Evolutionary conservation across 1,140 invertebrate genomes (phyloP).

Genomic region (Formica exsecta): DNA sequence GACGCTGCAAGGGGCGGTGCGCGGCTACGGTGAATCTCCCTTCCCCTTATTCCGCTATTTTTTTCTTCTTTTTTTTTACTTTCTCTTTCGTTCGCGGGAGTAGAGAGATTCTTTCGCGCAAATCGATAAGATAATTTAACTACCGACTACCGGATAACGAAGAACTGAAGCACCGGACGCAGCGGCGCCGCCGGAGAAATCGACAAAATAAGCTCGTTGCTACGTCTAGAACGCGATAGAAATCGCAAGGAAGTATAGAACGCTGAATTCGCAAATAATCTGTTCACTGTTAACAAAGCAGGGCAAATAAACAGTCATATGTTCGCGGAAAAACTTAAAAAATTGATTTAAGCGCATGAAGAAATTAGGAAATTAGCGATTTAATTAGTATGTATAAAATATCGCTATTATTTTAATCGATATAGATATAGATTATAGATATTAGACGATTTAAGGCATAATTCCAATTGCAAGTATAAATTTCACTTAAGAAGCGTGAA

Average conservation of each 20-base stretch:
- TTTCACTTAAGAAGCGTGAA: background rate
- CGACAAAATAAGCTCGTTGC: slow-evolving; percentile 71
- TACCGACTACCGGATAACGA: slow-evolving; percentile 54
- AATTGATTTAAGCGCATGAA: background rate
- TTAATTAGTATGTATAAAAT: background rate
- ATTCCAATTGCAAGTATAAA: background rate
- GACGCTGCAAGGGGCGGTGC: slow-evolving; percentile 83
- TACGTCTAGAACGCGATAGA: slow-evolving; percentile 50
- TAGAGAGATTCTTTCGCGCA: slow-evolving; percentile 19
- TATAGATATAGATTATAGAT: background rate
- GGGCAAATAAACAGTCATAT: background rate
- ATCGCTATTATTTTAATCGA: background rate
- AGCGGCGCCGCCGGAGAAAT: slow-evolving; percentile 47
- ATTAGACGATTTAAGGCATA: background rate
- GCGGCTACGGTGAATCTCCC: slow-evolving; percentile 74
- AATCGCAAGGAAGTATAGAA: background rate
- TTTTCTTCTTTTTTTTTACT: background rate
- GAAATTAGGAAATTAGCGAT: background rate
- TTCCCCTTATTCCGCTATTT: slow-evolving; percentile 23
- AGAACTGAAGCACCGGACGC: slow-evolving; percentile 43
- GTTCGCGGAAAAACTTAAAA: background rate
- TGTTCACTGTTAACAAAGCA: background rate
- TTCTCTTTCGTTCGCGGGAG: background rate
- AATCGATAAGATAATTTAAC: slow-evolving; percentile 72
- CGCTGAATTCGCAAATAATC: background rate